phyloP scores from a whole-genome alignment of 2,797 vertebrate genomes.

The Chaetophractus vellerosus region DNA sequence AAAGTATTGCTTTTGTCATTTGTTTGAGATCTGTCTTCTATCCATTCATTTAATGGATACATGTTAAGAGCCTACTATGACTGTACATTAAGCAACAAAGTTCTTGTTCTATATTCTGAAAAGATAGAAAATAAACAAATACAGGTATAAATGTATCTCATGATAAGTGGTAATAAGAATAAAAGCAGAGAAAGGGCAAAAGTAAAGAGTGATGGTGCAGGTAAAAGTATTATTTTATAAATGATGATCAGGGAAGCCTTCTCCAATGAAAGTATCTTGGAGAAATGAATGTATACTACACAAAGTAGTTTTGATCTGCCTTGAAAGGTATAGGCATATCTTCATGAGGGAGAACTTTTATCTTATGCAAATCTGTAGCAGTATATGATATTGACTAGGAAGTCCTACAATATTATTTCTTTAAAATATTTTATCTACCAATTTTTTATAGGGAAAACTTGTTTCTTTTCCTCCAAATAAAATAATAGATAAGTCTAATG shows the following conservation, averaged over 20 bases:
- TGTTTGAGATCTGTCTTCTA: not conserved
- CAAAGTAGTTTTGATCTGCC: not conserved
- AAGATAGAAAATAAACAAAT: conserved; percentile 7
- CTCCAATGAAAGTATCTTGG: not conserved
- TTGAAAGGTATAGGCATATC: not conserved
- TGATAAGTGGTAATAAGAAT: not conserved
- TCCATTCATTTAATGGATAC: not conserved
- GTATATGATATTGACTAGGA: not conserved
- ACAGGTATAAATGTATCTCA: not conserved
- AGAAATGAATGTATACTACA: not conserved
- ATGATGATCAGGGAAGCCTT: not conserved
- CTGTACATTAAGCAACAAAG: not conserved
- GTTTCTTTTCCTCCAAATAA: not conserved
- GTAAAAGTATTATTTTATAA: not conserved
- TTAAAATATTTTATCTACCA: not conserved
- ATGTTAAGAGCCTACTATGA: not conserved
- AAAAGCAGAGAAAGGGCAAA: not conserved
- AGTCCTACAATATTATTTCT: not conserved
- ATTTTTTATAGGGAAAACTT: not conserved
- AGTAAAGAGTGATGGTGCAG: not conserved
- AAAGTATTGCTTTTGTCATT: not conserved
- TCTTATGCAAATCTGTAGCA: not conserved
- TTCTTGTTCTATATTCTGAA: not conserved
- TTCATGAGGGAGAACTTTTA: not conserved
- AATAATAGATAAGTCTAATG: not conserved